Evolutionary conservation across 2,113 vertebrate genomes (phyloP), one percentile per base, ranked within the genome.

Genomic region (Hassar affinis): DNA sequence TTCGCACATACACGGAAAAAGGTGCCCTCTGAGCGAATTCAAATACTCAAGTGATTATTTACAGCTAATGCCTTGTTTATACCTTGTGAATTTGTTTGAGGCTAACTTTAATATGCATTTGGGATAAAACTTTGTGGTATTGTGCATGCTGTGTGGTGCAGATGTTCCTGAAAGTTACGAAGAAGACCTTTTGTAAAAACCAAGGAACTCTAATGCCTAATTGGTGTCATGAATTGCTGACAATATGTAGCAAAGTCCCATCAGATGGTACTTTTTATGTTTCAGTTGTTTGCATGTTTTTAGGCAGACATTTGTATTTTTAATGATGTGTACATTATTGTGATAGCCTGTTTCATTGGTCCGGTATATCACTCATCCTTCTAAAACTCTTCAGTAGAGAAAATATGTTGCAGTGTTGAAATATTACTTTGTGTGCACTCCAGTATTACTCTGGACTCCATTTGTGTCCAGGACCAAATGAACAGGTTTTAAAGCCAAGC

Each of bases 71-170:
- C 72, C 82, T 86, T 71, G 61, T 68, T 80, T 57, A 76, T 83
- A 80, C 35, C 38, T 51, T 38, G 80, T 49, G 22, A 45, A 52
- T 20, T 47, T 74, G 57, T 77, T 82, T 25, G 81, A 79, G 45
- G 79, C 59, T 11, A 27, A 20, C 18, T 54, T 71, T 27, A 66
- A 75, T 66, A 51, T 86, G 22, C 76, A 20, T 74, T 77, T 84
- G 61, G 56, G 74, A 56, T 56, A 61, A 72, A 47, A 79, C 30
- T 9, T 83, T 20, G 61, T 85, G 69, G 38, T 82, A 76, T 85
- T 79, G 78, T 87, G 83, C 86, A 87, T 87, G 83, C 83, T n/a
- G n/a, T 79, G 57, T 82, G 57, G 61, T 79, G 38, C 57, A 76
- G 74, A 78, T 76, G 35, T 78, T n/a, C 27, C 9, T 42, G 78